phyloP scores from a whole-genome alignment of 2,797 vertebrate species.

The Sebastes nivosus region DNA sequence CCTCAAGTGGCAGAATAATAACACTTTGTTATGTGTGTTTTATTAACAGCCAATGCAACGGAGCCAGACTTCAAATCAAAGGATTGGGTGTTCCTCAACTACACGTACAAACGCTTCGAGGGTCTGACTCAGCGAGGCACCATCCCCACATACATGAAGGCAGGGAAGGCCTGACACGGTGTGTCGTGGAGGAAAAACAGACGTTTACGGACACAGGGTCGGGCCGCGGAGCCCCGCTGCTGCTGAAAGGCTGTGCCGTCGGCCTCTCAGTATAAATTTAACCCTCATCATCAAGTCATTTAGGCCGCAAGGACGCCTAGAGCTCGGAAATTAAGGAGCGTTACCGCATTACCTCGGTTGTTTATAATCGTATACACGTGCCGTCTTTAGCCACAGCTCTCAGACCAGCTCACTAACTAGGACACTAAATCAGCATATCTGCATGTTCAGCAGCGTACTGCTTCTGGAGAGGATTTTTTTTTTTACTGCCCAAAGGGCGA shows the following conservation, averaged over 20 bases:
- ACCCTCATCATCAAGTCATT: constrained; percentile 62
- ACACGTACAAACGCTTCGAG: constrained; percentile 98
- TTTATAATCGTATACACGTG: constrained; percentile 55
- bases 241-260: constrained; percentile 58
- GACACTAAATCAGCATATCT: constrained; percentile 63
- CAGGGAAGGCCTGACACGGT: constrained; percentile 88
- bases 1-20: constrained; percentile 2
- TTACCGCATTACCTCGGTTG: constrained; percentile 76
- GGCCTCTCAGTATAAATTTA: constrained; percentile 62
- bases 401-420: constrained; percentile 62
- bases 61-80: constrained; percentile 99
- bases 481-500: background rate
- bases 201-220: constrained; percentile 79
- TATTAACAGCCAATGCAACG: constrained; percentile 87
- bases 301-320: constrained; percentile 55
- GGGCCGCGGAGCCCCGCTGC: constrained; percentile 65
- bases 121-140: constrained; percentile 96
- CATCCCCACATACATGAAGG: constrained; percentile 97
- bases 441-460: constrained; percentile 59
- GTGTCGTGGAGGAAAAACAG: constrained; percentile 11
- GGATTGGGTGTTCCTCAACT: constrained; percentile 99
- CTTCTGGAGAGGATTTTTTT: constrained; percentile 35
- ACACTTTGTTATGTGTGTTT: constrained; percentile 21
- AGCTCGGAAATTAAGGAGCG: constrained; percentile 50
- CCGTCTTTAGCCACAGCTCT: constrained; percentile 65